phyloP scores from a whole-genome alignment of 2,113 vertebrate genomes.

The Connochaetes taurinus region DNA sequence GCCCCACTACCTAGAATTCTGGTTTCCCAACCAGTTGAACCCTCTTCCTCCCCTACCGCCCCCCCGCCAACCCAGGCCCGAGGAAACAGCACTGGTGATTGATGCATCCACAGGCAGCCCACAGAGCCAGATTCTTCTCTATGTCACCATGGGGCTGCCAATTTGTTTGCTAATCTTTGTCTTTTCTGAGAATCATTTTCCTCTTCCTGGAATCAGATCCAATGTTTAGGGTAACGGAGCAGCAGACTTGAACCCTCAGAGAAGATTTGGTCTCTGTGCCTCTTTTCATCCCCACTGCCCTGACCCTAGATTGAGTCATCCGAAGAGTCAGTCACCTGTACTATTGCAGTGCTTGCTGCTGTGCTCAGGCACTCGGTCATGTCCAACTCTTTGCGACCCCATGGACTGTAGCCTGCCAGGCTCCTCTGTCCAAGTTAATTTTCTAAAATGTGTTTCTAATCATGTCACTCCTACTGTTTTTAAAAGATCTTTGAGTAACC shows the following conservation, averaged over 20 bases:
- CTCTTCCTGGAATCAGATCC: slow-evolving; percentile 39
- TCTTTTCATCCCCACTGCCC: not conserved
- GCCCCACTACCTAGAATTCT: not conserved
- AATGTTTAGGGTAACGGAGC: not conserved
- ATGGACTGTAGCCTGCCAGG: not conserved
- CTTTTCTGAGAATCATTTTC: slow-evolving; percentile 25
- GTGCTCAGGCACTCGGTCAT: not conserved
- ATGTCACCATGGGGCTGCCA: not conserved
- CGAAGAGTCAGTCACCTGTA: not conserved
- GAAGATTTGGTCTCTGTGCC: not conserved
- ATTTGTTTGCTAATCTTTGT: slow-evolving; percentile 28
- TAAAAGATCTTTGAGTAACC: slow-evolving; percentile 18
- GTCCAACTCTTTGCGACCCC: not conserved
- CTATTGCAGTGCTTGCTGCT: not conserved
- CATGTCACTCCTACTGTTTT: not conserved
- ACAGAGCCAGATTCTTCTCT: not conserved
- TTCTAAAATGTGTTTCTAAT: slow-evolving; percentile 31
- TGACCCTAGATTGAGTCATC: not conserved
- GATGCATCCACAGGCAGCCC: not conserved
- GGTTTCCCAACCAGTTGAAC: slow-evolving; percentile 5
- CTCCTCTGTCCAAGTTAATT: not conserved
- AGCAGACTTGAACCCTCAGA: not conserved
- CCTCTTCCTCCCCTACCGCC: not conserved
- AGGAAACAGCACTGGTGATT: not conserved
- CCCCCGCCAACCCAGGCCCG: accelerated